A percentile compares a stretch with the other conserved stretches of the same genome.
phyloP scores from a whole-genome alignment of 2,888 invertebrate genomes.

The Meliscaeva auricollis region DNA sequence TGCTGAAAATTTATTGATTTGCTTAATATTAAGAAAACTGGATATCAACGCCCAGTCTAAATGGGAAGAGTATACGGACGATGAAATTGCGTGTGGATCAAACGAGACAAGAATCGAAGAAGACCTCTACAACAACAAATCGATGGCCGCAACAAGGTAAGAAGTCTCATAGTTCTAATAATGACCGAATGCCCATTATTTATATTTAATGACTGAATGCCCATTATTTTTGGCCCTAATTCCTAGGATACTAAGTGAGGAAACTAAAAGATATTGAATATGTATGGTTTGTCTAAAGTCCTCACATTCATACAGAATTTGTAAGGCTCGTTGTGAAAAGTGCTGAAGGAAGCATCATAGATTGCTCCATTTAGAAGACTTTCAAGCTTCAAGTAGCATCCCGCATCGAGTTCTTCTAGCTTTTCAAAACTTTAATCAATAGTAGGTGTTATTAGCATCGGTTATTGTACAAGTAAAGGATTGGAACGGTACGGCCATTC shows the following conservation, averaged over 20 bases:
- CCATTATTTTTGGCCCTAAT: too few species aligned
- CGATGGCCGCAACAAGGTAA: slow-evolving; percentile 6
- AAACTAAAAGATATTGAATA: neutral
- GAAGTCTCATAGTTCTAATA: slow-evolving; percentile 4
- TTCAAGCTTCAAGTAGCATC: neutral
- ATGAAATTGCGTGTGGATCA: slow-evolving; percentile 8
- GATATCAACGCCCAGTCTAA: slow-evolving; percentile 9
- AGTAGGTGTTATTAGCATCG: neutral
- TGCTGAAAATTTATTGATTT: slow-evolving; percentile 7
- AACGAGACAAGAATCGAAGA: neutral
- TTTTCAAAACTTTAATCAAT: neutral
- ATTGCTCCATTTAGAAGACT: slow-evolving; percentile 8
- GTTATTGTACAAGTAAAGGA: neutral
- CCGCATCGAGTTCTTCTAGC: neutral
- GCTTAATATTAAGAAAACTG: neutral
- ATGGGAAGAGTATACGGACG: slow-evolving; percentile 7
- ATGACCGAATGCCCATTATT: too few species aligned
- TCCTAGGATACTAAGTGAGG: too few species aligned
- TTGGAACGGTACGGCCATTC: neutral
- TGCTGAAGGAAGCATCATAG: slow-evolving; percentile 21
- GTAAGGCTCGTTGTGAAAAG: slow-evolving; percentile 6
- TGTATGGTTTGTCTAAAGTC: neutral
- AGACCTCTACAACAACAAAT: slow-evolving; percentile 15
- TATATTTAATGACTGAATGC: too few species aligned
- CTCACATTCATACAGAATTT: slow-evolving; percentile 9